Percentiles rank a stretch among this genome's conserved stretches.
These are phyloP conservation scores for Abrostola triplasia DNA, from an alignment of 2,888 invertebrate species.

Conservation along the genomic window DNA sequence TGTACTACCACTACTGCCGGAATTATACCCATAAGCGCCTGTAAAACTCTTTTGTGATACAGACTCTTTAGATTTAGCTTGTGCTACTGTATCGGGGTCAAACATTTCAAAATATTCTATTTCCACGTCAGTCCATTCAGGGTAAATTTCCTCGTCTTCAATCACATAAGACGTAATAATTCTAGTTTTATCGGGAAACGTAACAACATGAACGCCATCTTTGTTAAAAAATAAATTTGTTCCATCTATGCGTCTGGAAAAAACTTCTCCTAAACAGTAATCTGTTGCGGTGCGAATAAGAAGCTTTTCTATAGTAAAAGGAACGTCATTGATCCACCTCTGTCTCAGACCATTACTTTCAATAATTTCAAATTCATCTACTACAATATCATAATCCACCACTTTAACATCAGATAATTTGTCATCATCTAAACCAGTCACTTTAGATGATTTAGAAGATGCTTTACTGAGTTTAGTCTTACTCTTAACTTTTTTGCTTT, in stretches of 20 bases:
- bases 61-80: slow-evolving; percentile 62
- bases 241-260: slow-evolving; percentile 81
- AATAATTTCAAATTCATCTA: slow-evolving; percentile 78
- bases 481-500: slow-evolving; percentile 70
- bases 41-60: slow-evolving; percentile 67
- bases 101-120: slow-evolving; percentile 68
- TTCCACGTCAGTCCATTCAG: slow-evolving; percentile 81
- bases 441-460: slow-evolving; percentile 67
- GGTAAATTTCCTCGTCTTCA: slow-evolving; percentile 77
- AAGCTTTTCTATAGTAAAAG: slow-evolving; percentile 70
- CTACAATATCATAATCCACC: slow-evolving; percentile 67
- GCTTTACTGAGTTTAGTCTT: slow-evolving; percentile 67
- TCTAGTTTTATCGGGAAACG: slow-evolving; percentile 79
- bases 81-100: slow-evolving; percentile 60
- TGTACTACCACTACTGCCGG: slow-evolving; percentile 54
- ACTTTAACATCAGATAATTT: slow-evolving; percentile 44
- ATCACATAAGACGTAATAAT: slow-evolving; percentile 73
- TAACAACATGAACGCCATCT: slow-evolving; percentile 76
- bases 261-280: slow-evolving; percentile 78
- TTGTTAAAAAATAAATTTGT: slow-evolving; percentile 77
- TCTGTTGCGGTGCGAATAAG: slow-evolving; percentile 81
- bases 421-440: slow-evolving; percentile 53
- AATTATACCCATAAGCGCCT: slow-evolving; percentile 35
- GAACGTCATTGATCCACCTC: slow-evolving; percentile 68
- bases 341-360: slow-evolving; percentile 73